These are phyloP conservation scores for Drosophila kambysellisi DNA, from an alignment of 2,888 invertebrate species.

Conservation along the genomic window DNA sequence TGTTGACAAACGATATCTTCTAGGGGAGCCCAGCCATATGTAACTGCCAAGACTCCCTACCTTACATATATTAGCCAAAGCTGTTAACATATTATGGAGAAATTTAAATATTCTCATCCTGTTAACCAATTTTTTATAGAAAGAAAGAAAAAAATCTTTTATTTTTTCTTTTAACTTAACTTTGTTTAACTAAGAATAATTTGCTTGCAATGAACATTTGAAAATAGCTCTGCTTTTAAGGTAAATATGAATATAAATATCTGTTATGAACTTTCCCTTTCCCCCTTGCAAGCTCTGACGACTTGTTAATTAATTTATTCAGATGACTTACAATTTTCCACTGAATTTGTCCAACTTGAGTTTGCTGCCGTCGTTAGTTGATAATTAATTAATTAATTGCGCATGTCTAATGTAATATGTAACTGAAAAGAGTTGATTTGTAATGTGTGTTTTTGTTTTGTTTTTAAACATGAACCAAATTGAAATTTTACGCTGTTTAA, in stretches of 20 bases:
- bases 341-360: conserved; percentile 15
- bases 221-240: neutral
- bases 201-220: neutral
- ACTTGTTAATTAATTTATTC: conserved; percentile 1
- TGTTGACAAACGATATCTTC: neutral
- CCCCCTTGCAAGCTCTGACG: neutral
- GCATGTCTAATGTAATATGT: conserved; percentile 23
- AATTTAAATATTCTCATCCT: neutral
- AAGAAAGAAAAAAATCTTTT: neutral
- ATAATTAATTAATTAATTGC: conserved; percentile 49
- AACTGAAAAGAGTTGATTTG: neutral
- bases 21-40: neutral
- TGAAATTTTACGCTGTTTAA: conserved; percentile 42
- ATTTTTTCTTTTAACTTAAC: neutral
- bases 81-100: neutral
- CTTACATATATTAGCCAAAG: neutral
- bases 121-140: neutral
- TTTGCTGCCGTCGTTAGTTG: conserved; percentile 6
- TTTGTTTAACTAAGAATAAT: neutral
- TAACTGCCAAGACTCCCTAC: neutral
- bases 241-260: neutral
- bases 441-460: conserved; percentile 2
- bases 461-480: conserved; percentile 10
- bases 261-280: conserved; percentile 9
- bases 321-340: conserved; percentile 40